Percentiles rank a stretch among this genome's conserved stretches.
phyloP scores from a whole-genome alignment of 1,140 invertebrate genomes.

The Drosophila aff. region DNA sequence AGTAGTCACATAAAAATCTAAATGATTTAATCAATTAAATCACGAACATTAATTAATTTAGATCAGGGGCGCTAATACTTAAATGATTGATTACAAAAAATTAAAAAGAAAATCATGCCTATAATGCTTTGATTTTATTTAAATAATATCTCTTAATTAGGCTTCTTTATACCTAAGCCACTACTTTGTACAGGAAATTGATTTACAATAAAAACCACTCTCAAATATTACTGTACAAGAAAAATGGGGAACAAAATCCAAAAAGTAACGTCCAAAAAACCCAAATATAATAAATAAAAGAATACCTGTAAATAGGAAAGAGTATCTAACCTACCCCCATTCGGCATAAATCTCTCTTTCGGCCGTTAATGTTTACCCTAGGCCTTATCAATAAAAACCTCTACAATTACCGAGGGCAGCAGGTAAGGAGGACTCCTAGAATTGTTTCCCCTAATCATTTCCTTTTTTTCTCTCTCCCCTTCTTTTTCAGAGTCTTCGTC shows the following conservation, averaged over 20 bases:
- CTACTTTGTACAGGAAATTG: not conserved
- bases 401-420: slow-evolving; percentile 35
- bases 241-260: not conserved
- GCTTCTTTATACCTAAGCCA: not conserved
- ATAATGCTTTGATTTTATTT: too few species aligned
- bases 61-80: too few species aligned
- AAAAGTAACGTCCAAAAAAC: not conserved
- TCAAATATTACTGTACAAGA: not conserved
- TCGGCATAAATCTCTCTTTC: slow-evolving; percentile 27
- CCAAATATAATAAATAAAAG: not conserved
- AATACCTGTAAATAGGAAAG: slow-evolving; percentile 11
- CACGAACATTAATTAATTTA: too few species aligned
- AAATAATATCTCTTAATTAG: too few species aligned
- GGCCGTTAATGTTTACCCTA: slow-evolving; percentile 9
- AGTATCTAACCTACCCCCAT: slow-evolving; percentile 22
- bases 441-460: slow-evolving; percentile 52
- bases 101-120: too few species aligned
- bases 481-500: slow-evolving; percentile 2
- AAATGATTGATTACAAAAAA: too few species aligned
- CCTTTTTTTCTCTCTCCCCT: slow-evolving; percentile 8
- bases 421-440: slow-evolving; percentile 33
- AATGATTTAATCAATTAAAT: too few species aligned
- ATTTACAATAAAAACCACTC: not conserved
- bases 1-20: too few species aligned
- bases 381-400: slow-evolving; percentile 42